Percentiles rank a stretch among this genome's conserved stretches.
These are phyloP conservation scores for Drosophila nigricruria DNA, from an alignment of 2,888 invertebrate genomes.

Conservation along the genomic window DNA sequence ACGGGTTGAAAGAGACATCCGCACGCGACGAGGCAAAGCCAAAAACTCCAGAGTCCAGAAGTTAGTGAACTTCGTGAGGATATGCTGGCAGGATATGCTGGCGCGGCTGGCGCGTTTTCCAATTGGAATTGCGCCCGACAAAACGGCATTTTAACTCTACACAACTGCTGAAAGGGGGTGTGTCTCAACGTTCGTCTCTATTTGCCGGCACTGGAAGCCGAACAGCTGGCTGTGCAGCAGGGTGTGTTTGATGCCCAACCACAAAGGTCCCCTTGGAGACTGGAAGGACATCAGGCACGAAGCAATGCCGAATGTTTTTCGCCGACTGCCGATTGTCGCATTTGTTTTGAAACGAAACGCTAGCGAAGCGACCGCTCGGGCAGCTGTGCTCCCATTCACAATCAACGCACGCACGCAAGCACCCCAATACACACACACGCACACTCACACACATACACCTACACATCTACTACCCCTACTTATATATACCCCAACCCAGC, in stretches of 20 bases:
- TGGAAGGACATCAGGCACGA: constrained; percentile 49
- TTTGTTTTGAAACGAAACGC: constrained; percentile 78
- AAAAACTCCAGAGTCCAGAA: constrained; percentile 72
- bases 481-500: background rate
- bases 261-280: constrained; percentile 62
- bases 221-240: constrained; percentile 65
- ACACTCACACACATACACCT: background rate
- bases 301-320: constrained; percentile 10
- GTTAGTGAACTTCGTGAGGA: constrained; percentile 78
- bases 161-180: constrained; percentile 64
- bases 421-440: constrained; percentile 4
- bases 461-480: background rate
- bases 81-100: constrained; percentile 61
- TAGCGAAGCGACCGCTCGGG: constrained; percentile 40
- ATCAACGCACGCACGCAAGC: constrained; percentile 19
- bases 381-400: constrained; percentile 67
- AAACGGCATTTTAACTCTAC: constrained; percentile 54
- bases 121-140: constrained; percentile 65
- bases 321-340: constrained; percentile 42
- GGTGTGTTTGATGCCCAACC: constrained; percentile 61
- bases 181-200: constrained; percentile 16
- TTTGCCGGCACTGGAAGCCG: constrained; percentile 58
- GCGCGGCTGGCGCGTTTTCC: constrained; percentile 46
- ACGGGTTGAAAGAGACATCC: constrained; percentile 52
- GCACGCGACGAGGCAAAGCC: constrained; percentile 72